Evolutionary conservation across 2,113 vertebrate species (phyloP).

Genomic region (Hylia prasina): DNA sequence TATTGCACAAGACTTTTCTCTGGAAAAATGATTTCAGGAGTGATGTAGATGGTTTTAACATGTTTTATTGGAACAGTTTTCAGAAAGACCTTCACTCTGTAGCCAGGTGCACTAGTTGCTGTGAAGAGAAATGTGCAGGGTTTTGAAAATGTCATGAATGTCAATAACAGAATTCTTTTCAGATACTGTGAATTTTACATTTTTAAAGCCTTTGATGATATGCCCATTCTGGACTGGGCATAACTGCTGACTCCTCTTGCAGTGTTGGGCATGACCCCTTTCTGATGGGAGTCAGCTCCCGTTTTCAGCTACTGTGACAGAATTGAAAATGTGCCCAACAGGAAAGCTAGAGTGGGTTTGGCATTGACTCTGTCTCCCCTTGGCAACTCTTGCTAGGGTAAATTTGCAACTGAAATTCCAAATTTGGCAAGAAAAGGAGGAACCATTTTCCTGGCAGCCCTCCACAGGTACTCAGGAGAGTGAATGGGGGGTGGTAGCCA

Average conservation of each 20-base stretch:
- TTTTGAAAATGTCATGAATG: neutral
- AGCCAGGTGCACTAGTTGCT: neutral
- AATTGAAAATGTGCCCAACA: neutral
- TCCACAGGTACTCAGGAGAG: slow-evolving; percentile 27
- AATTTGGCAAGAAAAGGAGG: slow-evolving; percentile 53
- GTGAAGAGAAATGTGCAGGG: neutral
- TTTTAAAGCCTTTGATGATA: neutral
- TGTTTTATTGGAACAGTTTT: neutral
- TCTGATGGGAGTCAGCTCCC: neutral
- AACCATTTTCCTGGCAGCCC: slow-evolving; percentile 37
- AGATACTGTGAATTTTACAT: neutral
- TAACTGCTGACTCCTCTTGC: neutral
- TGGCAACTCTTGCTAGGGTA: slow-evolving; percentile 30
- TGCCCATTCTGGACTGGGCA: neutral
- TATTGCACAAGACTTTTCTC: neutral
- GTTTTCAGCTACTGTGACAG: slow-evolving; percentile 14
- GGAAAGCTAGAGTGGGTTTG: neutral
- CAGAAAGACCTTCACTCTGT: neutral
- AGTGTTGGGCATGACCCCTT: neutral
- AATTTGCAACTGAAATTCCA: slow-evolving; percentile 52
- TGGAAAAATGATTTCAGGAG: neutral
- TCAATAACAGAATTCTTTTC: neutral
- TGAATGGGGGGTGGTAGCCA: neutral
- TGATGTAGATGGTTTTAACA: neutral
- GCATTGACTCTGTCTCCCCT: slow-evolving; percentile 17